Evolutionary conservation across 2,797 vertebrate genomes (phyloP).

Genomic region (Tenualosa ilisha): DNA sequence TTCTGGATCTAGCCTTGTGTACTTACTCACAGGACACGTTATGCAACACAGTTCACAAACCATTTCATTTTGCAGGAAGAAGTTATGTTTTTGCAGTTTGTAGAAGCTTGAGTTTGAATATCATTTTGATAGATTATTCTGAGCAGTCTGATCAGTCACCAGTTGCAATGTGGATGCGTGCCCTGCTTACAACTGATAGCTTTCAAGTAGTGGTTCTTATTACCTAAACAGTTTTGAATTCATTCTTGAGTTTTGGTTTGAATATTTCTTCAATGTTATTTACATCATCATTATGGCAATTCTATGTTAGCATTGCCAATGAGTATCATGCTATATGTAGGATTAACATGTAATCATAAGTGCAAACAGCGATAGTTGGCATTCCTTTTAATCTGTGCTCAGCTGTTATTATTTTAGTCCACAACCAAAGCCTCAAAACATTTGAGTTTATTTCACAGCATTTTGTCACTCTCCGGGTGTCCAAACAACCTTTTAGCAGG

Average conservation of each 20-base stretch:
- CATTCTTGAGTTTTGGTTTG: neutral
- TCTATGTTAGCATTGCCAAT: neutral
- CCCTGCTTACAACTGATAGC: neutral
- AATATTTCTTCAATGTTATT: neutral
- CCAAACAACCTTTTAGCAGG: neutral
- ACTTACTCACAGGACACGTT: neutral
- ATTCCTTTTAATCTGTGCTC: neutral
- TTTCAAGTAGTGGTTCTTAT: neutral
- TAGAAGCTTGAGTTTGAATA: neutral
- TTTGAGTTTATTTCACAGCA: neutral
- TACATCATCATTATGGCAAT: neutral
- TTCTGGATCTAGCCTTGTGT: neutral
- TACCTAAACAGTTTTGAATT: neutral
- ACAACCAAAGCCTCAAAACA: neutral
- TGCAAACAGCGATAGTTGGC: neutral
- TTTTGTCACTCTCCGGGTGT: neutral
- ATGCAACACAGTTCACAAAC: neutral
- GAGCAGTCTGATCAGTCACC: neutral
- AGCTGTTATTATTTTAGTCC: neutral
- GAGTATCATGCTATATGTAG: neutral
- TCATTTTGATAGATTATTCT: too few relatives aligned
- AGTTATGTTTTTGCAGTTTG: neutral
- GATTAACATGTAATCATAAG: neutral
- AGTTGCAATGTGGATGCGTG: neutral
- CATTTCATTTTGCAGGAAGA: neutral